Evolutionary conservation across 1,140 invertebrate species (phyloP), one percentile per base, ranked within the genome.

Genomic region (Bombus fervidus): DNA sequence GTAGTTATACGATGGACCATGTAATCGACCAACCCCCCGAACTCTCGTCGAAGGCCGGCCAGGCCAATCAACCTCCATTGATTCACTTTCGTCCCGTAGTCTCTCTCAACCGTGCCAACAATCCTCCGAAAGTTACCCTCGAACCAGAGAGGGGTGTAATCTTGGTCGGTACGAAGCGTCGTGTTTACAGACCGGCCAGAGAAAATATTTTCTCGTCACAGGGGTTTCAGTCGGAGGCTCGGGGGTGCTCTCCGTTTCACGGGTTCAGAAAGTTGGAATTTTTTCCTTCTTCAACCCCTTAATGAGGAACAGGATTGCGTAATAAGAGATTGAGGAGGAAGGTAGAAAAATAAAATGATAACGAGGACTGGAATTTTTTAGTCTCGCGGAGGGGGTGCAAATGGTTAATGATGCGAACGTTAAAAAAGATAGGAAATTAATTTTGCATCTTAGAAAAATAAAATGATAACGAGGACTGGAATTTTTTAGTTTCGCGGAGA

Each of bases 41-140:
- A n/a, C 28, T 62, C 39, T 43, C 71, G 47, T 68, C 34, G 66
- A 57, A 84, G 68, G 28, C 43, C 31, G 75, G 43, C 71, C 83
- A 75, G 78, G 81, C 91, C 90, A 92, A 92, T 92, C 91, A 91
- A 73, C 62, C 73, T 62, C 76, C 90, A 92, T 91, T 92, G 90
- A 92, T 87, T 91, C 83, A 80, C 81, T 79, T 84, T 73, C 57
- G 77, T 39, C 66, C 72, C 83, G 66, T 72, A 41, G 41, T 74
- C 41, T 73, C 53, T 59, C 59, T 62, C 76, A 22, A 57, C 79
- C 81, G 81, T 83, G 85, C 75, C 73, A 74, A 83, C 82, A 37
- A 71, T 80, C 39, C 66, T 13, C 9, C 53, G 57, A 85, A 80
- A 85, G 74, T 69, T 74, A 71, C 75, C 78, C 79, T 37, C 28